A percentile compares a stretch with the other conserved stretches of the same genome.
These are phyloP conservation scores for Cynopterus sphinx DNA, from an alignment of 2,797 vertebrate species.

Conservation along the genomic window DNA sequence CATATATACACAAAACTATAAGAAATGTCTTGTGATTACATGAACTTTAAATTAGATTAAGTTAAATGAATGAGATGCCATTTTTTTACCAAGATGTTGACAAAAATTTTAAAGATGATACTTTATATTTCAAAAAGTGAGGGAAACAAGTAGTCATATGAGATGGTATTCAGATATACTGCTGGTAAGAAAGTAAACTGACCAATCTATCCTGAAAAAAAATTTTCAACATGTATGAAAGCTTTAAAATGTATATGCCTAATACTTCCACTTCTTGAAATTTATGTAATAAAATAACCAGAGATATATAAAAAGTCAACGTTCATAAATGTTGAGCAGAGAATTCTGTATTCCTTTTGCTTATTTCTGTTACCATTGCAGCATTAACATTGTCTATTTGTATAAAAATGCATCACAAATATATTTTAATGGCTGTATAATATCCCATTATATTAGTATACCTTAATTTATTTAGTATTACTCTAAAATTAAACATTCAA, in stretches of 20 bases:
- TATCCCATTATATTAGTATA: background rate
- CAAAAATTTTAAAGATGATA: background rate
- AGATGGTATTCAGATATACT: background rate
- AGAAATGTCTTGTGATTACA: background rate
- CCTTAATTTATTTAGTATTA: background rate
- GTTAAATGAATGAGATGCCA: background rate
- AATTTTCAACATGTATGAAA: background rate
- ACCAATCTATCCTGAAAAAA: background rate
- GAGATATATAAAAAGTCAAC: background rate
- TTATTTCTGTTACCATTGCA: background rate
- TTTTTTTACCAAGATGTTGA: background rate
- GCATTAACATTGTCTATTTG: background rate
- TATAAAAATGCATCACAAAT: background rate
- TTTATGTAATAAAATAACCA: background rate
- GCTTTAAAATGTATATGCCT: background rate
- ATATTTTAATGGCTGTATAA: background rate
- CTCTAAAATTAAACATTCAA: background rate
- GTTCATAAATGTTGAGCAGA: background rate
- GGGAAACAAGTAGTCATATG: background rate
- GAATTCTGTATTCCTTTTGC: background rate
- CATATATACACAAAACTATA: background rate
- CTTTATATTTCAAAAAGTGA: background rate
- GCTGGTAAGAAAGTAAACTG: background rate
- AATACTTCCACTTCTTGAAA: background rate
- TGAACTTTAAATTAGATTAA: too few species aligned